A percentile compares a stretch with the other conserved stretches of the same genome.
phyloP scores from a whole-genome alignment of 2,113 vertebrate species.

The Lophius piscatorius region DNA sequence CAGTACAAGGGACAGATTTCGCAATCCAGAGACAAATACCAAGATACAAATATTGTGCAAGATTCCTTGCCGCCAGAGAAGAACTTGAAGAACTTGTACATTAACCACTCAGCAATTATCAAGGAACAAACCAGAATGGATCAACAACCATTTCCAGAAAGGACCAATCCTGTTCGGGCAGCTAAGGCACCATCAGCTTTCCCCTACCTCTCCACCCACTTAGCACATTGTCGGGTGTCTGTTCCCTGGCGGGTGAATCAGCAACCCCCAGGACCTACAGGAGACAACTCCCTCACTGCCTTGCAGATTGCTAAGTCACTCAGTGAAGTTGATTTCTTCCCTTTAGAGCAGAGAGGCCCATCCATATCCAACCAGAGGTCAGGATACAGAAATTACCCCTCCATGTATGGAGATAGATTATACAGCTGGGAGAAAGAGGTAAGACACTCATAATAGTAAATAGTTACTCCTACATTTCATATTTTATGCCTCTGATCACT shows the following conservation, averaged over 20 bases:
- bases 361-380: conserved; percentile 45
- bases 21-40: conserved; percentile 57
- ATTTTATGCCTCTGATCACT: too few relatives aligned
- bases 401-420: conserved; percentile 50
- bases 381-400: conserved; percentile 64
- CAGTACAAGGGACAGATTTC: conserved; percentile 65
- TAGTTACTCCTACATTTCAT: too few relatives aligned
- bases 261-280: conserved; percentile 44
- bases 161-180: conserved; percentile 36
- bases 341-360: conserved; percentile 46
- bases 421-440: conserved; percentile 80
- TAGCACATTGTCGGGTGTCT: conserved; percentile 31
- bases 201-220: conserved; percentile 58
- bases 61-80: conserved; percentile 63
- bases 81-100: conserved; percentile 70
- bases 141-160: conserved; percentile 56
- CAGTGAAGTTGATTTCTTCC: conserved; percentile 78
- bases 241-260: conserved; percentile 68
- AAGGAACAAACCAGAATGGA: conserved; percentile 61
- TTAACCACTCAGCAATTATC: conserved; percentile 68
- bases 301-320: conserved; percentile 80
- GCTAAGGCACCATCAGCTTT: conserved; percentile 57
- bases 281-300: conserved; percentile 82
- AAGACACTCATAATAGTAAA: neutral
- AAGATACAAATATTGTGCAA: conserved; percentile 42